Percentiles rank a stretch among this genome's conserved stretches.
Conservation (phyloP, 2,888 invertebrate genomes). For the Monochamus alternatus region DNA sequence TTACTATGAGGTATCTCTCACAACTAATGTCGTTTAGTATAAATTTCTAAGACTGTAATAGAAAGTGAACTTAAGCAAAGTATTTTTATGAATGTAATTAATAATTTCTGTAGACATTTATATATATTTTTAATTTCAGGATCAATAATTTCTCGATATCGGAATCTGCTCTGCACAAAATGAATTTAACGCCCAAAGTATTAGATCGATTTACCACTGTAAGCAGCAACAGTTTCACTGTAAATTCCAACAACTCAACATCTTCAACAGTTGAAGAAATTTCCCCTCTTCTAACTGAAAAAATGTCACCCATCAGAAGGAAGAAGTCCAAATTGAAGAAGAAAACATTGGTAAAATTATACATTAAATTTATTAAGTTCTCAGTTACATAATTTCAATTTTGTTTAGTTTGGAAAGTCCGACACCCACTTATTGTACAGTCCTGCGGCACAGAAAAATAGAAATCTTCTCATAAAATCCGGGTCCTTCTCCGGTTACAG, state of each 20-base stretch:
- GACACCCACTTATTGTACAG: conserved; percentile 57
- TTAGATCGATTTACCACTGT: conserved; percentile 61
- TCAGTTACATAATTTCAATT: not conserved
- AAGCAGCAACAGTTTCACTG: conserved; percentile 62
- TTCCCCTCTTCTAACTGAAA: conserved; percentile 71
- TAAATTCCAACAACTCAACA: conserved; percentile 70
- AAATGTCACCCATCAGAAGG: conserved; percentile 65
- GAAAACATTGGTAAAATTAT: conserved; percentile 56
- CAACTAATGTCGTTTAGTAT: no score
- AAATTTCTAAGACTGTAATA: no score
- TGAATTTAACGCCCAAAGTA: conserved; percentile 71
- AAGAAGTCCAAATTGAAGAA: conserved; percentile 65
- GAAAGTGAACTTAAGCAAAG: no score
- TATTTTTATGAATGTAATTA: no score
- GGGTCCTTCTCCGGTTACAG: conserved; percentile 81
- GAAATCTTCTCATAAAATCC: conserved; percentile 77
- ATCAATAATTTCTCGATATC: conserved; percentile 82
- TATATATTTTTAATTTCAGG: conserved; percentile 43
- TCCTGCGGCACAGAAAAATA: conserved; percentile 49
- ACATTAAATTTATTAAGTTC: not conserved
- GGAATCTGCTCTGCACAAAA: conserved; percentile 88
- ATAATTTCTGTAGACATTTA: no score
- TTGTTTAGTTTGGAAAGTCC: conserved; percentile 60
- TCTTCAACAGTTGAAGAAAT: conserved; percentile 74
- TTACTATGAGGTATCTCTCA: no score